These are phyloP conservation scores for Pangasius larnaudii DNA, from an alignment of 2,797 vertebrate species.

Conservation along the genomic window DNA sequence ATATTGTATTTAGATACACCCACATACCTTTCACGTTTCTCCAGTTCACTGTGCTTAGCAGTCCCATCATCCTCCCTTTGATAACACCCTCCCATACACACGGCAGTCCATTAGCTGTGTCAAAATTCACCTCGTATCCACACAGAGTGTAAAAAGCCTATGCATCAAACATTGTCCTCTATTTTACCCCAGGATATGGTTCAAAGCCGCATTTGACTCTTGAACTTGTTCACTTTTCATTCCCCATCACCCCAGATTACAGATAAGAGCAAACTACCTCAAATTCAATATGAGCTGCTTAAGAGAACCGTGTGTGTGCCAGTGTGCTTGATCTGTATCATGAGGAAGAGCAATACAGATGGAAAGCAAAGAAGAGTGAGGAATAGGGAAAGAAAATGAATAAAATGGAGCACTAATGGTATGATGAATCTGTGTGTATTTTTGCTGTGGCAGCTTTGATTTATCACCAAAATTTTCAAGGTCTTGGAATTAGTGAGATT, in stretches of 20 bases:
- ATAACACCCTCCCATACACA: slow-evolving; percentile 36
- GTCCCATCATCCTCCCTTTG: slow-evolving; percentile 18
- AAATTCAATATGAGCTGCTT: slow-evolving; percentile 9
- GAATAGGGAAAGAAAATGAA: slow-evolving; percentile 62
- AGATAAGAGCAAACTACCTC: slow-evolving; percentile 33
- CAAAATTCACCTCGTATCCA: slow-evolving; percentile 12
- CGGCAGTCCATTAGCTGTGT: slow-evolving; percentile 34
- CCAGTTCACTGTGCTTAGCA: slow-evolving; percentile 15
- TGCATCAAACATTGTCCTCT: slow-evolving; percentile 32
- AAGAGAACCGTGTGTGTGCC: slow-evolving; percentile 1
- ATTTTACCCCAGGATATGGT: slow-evolving; percentile 67
- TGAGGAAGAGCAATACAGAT: slow-evolving; percentile 22
- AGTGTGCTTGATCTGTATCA: slow-evolving; percentile 17
- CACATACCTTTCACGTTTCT: not conserved
- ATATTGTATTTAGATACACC: slow-evolving; percentile 10
- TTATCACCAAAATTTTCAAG: slow-evolving; percentile 78
- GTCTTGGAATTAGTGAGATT: slow-evolving; percentile 76
- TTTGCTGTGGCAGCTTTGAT: slow-evolving; percentile 76
- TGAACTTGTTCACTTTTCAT: slow-evolving; percentile 27
- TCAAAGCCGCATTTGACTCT: slow-evolving; percentile 65
- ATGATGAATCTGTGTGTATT: slow-evolving; percentile 79
- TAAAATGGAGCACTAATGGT: slow-evolving; percentile 72
- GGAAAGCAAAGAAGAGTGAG: slow-evolving; percentile 49
- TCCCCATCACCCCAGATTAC: slow-evolving; percentile 15
- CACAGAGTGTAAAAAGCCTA: slow-evolving; percentile 16